Evolutionary conservation across 2,888 invertebrate species (phyloP).

Genomic region (Mylabris sibirica): DNA sequence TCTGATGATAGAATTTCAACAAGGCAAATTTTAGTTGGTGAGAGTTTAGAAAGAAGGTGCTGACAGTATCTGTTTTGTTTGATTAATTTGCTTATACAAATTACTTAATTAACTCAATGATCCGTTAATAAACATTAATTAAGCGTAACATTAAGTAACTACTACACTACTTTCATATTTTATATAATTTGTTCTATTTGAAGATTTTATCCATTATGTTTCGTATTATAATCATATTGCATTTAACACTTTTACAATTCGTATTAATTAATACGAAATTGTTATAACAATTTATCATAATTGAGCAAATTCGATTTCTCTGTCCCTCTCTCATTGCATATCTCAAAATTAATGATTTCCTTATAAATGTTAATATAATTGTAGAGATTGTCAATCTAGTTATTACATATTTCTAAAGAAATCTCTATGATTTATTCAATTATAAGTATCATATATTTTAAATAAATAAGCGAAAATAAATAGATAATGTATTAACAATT

Average conservation of each 20-base stretch:
- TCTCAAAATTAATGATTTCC: background rate
- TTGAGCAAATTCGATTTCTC: constrained; percentile 4
- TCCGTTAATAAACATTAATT: background rate
- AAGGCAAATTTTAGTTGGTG: no score
- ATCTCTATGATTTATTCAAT: background rate
- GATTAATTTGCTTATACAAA: background rate
- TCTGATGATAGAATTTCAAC: no score
- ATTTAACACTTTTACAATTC: background rate
- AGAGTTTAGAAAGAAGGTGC: no score
- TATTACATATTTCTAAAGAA: background rate
- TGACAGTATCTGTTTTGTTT: no score
- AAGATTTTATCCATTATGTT: background rate
- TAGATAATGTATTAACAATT: no score
- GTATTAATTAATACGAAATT: background rate
- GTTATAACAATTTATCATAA: background rate
- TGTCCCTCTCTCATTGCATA: background rate
- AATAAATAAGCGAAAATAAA: background rate
- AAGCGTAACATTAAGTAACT: background rate
- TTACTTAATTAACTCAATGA: background rate
- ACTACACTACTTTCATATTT: background rate
- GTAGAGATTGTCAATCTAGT: background rate
- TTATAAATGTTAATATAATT: background rate
- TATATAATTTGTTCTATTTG: background rate
- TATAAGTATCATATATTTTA: background rate
- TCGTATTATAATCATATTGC: background rate